Percentiles rank a stretch among this genome's conserved stretches.
phyloP scores from a whole-genome alignment of 1,140 invertebrate genomes.

The Lamellibrachia luymesi region DNA sequence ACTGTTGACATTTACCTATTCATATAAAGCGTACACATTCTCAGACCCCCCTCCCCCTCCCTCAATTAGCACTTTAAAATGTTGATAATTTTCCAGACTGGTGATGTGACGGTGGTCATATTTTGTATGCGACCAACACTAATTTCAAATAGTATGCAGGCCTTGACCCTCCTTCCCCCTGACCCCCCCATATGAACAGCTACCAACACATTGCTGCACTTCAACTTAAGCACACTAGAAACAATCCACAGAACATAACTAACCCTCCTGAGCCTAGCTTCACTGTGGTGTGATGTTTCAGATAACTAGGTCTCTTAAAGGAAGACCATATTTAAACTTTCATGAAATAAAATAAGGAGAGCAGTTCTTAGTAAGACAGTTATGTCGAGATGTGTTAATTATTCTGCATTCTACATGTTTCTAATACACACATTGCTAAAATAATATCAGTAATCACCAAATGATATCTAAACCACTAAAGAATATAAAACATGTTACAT shows the following conservation, averaged over 20 bases:
- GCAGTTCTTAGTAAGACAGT: neutral
- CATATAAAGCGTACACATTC: too few relatives aligned
- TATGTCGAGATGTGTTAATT: neutral
- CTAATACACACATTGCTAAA: neutral
- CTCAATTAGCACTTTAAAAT: too few relatives aligned
- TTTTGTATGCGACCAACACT: too few relatives aligned
- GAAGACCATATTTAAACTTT: neutral
- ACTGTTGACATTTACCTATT: neutral
- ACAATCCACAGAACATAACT: too few relatives aligned
- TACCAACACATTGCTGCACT: too few relatives aligned
- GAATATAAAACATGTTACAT: neutral
- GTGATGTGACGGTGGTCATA: too few relatives aligned
- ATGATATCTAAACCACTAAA: neutral
- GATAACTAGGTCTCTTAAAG: neutral
- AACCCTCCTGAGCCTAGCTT: neutral
- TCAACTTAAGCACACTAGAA: too few relatives aligned
- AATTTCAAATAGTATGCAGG: too few relatives aligned
- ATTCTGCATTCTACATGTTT: neutral
- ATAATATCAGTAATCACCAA: neutral
- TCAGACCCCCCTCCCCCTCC: too few relatives aligned
- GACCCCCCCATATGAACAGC: too few relatives aligned
- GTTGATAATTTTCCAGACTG: too few relatives aligned
- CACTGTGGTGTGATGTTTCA: neutral
- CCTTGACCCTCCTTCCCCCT: too few relatives aligned
- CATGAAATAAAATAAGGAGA: neutral